phyloP scores from a whole-genome alignment of 2,113 vertebrate species.

The Actenoides lindsayi region DNA sequence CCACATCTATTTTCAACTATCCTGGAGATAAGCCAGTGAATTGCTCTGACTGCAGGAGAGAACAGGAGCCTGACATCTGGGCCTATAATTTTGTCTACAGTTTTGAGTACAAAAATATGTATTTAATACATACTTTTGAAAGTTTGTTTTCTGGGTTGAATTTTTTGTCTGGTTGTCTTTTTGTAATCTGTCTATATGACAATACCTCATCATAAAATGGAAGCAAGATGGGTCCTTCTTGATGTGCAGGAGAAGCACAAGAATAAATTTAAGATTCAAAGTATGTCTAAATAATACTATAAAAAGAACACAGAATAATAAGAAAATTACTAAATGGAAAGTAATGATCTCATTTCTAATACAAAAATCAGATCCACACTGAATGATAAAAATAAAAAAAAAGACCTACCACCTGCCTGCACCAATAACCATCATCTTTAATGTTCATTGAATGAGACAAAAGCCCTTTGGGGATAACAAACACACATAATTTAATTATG shows the following conservation, averaged over 20 bases:
- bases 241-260: not conserved
- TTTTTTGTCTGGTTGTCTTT: not conserved
- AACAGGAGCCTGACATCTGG: not conserved
- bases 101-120: not conserved
- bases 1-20: not conserved
- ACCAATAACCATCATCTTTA: not conserved
- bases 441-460: not conserved
- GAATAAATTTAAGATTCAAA: not conserved
- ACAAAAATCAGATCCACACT: not conserved
- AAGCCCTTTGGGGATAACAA: slow-evolving; percentile 1
- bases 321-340: not conserved
- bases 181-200: not conserved
- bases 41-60: not conserved
- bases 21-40: not conserved
- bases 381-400: not conserved
- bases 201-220: not conserved
- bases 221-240: not conserved
- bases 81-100: not conserved
- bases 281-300: not conserved
- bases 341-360: not conserved
- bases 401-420: not conserved
- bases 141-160: not conserved
- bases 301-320: not conserved
- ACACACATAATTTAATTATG: not conserved
- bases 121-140: not conserved